Evolutionary conservation across 2,888 invertebrate species (phyloP), one percentile per base, ranked within the genome.

Genomic region (Dryocosmus kuriphilus): DNA sequence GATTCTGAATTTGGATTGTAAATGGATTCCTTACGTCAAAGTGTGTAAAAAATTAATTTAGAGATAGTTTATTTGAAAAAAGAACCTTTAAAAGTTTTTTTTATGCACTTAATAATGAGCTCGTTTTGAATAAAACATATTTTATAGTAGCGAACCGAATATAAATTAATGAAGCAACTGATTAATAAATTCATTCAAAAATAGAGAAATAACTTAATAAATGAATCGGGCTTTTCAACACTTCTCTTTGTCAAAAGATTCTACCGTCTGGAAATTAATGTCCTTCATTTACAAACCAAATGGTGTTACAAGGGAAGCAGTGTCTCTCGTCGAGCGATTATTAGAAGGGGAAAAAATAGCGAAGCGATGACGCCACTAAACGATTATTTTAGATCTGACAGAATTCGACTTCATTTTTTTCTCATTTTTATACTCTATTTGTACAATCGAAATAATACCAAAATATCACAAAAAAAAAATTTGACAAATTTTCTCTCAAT

Each of bases 271-370:
- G 79, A 83, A 84, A 85, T 85, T 84, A 83, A 82, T 79, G 82
- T 78, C 78, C 83, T 85, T 83, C 83, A 85, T 85, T 85, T 84
- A 84, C 80, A 85, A 84, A 84, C 84, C 84, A 84, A 85, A 85
- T 83, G 82, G 77, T 79, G 78, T 78, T 75, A 77, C 80, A 65
- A 79, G 79, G 71, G 82, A 77, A 78, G 74, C 60, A 73, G 55
- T 74, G 76, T 80, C 55, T 77, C 77, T 78, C 77, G 77, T 74
- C 67, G 60, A 55, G 74, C 60, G 79, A 83, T 83, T 82, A 83
- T 82, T 81, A 80, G 81, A 79, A 79, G 55, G 77, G 83, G 85
- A 82, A 88, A 82, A 88, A 87, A 86, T 88, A 87, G 86, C 85
- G 81, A 85, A 85, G 83, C 81, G 87, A 82, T 88, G 88, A 87